These are phyloP conservation scores for Arctia plantaginis DNA, from an alignment of 2,888 invertebrate species.

Conservation along the genomic window DNA sequence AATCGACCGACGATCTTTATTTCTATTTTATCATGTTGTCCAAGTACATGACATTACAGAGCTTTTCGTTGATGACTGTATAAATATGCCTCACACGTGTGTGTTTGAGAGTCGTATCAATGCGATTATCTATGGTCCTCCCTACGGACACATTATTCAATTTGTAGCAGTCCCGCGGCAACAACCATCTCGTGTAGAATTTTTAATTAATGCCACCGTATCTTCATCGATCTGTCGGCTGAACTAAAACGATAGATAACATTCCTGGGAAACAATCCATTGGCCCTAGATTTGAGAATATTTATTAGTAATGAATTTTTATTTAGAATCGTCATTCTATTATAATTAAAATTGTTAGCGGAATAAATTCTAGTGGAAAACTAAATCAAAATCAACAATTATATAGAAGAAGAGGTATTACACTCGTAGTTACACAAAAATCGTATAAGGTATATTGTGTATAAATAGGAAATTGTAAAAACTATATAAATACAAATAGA, in stretches of 20 bases:
- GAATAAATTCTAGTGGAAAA: not conserved
- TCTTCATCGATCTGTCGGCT: conserved; percentile 14
- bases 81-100: not conserved
- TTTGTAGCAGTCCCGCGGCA: conserved; percentile 45
- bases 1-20: not conserved
- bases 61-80: not conserved
- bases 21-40: not conserved
- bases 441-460: too few species aligned
- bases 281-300: conserved; percentile 26
- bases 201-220: conserved; percentile 42
- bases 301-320: conserved; percentile 10
- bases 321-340: conserved; percentile 5
- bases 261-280: conserved; percentile 44
- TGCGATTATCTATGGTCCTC: conserved; percentile 26
- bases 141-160: conserved; percentile 57
- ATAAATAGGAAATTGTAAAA: too few species aligned
- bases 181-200: conserved; percentile 37
- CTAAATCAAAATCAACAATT: not conserved
- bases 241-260: conserved; percentile 36
- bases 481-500: too few species aligned
- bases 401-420: not conserved
- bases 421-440: too few species aligned
- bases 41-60: not conserved
- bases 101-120: conserved; percentile 6
- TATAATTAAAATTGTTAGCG: conserved; percentile 10